Percentiles rank a stretch among this genome's conserved stretches.
phyloP scores from a whole-genome alignment of 2,888 invertebrate species.

The Troides helena region DNA sequence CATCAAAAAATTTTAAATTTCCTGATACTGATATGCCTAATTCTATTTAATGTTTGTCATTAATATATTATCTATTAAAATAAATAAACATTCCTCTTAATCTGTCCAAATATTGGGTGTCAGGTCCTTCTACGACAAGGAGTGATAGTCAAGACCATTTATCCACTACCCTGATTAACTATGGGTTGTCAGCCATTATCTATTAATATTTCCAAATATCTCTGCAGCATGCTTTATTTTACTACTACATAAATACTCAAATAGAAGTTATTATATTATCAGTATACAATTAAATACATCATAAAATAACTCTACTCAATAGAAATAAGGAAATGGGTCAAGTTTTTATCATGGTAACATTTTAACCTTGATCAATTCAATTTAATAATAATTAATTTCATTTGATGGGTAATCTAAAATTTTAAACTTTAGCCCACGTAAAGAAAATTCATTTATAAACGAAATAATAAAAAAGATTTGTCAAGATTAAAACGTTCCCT shows the following conservation, averaged over 20 bases:
- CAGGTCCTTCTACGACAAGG: no score
- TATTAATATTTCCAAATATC: background rate
- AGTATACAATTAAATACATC: background rate
- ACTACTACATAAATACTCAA: background rate
- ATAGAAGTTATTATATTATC: constrained; percentile 11
- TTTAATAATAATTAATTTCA: background rate
- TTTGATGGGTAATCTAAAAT: constrained; percentile 3
- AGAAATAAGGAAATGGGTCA: constrained; percentile 27
- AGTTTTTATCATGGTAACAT: constrained; percentile 15
- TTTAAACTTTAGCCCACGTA: background rate
- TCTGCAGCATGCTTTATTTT: no score
- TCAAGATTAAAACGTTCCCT: constrained; percentile 21
- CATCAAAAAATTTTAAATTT: background rate
- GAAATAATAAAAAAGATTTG: background rate
- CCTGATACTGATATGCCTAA: constrained; percentile 21
- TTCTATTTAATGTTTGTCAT: constrained; percentile 11
- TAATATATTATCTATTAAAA: background rate
- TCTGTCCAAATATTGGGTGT: background rate
- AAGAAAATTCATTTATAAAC: background rate
- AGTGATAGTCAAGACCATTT: no score
- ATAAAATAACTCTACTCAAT: constrained; percentile 25
- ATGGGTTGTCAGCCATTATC: no score
- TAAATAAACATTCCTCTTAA: background rate
- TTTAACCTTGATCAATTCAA: constrained; percentile 21
- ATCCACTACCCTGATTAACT: no score